Base-by-base conservation (phyloP, 53 echinoderm and acorn worm species). In the Henricia sp. region DNA sequence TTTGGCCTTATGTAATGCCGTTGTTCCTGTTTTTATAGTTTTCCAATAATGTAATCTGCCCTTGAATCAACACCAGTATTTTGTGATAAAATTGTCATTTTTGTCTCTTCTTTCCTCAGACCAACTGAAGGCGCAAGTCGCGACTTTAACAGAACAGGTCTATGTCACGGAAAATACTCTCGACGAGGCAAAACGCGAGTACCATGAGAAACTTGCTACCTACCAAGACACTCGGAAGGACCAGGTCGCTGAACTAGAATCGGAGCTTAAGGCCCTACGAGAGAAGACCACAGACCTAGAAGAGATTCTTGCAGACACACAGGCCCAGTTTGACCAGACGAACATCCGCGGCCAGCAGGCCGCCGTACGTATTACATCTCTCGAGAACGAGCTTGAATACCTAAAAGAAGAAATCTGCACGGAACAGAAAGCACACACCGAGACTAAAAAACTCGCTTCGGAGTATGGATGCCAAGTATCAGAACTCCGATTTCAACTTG, bases 381-480 rank as follows among this genome's bases (percentile, higher is more conserved):
- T 52, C 17, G 72, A 53, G 12, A 72, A 20, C 51, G 20, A 52
- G 1, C 1, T 72, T 6, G 52, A 72, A 35, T 52, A 82, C 17
- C 67, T 65, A 20, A 65, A 65, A 13, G 66, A 82, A 26, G 80
- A 67, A n/a, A 11, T 64, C 25, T 28, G 20, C 30, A 51, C 0
- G 19, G 71, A 85, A 42, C 71, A 72, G 72, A 85, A 85, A 36
- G 58, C 71, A 33, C 85, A 72, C 54, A 17, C 37, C 17, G 63
- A 53, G 2, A 60, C 71, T 35, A 72, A 58, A 25, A 55, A 39
- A 46, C 32, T 52, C 0, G 50, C 83, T 26, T 68, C 83, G 0
- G 69, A 51, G 17, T 68, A 53, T 27, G 83, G 69, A 21, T 68
- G 68, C 51, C 83, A 69, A 14, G 53, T 83, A 6, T 83, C 83